phyloP scores from a whole-genome alignment of 2,888 invertebrate genomes.

The Euplexia lucipara region DNA sequence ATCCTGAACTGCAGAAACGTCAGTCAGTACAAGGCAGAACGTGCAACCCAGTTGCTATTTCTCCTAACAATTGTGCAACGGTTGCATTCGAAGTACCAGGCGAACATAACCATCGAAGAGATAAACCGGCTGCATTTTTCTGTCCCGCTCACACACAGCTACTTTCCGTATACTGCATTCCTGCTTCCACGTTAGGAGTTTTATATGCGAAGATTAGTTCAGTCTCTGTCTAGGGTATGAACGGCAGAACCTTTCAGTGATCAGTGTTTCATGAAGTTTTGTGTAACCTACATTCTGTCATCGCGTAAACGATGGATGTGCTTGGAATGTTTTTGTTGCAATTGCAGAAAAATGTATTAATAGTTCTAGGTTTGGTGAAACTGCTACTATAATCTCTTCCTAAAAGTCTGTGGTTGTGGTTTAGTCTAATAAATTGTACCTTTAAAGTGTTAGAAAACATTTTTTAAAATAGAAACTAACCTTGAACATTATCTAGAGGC shows the following conservation, averaged over 20 bases:
- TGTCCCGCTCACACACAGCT: constrained; percentile 24
- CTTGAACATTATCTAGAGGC: constrained; percentile 14
- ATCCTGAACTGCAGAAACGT: too few relatives aligned
- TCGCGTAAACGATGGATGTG: neutral
- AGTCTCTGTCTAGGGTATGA: constrained; percentile 43
- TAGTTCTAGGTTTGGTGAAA: neutral
- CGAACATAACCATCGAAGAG: constrained; percentile 31
- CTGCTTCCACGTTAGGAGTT: constrained; percentile 33
- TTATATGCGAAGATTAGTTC: constrained; percentile 35
- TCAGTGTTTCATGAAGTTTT: constrained; percentile 24
- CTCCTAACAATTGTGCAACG: constrained; percentile 30
- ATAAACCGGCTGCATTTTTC: constrained; percentile 32
- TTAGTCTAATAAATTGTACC: neutral
- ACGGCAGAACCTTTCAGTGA: constrained; percentile 7
- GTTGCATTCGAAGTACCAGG: constrained; percentile 45
- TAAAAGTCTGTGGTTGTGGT: neutral
- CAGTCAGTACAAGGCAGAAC: too few relatives aligned
- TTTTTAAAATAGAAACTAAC: neutral
- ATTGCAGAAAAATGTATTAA: neutral
- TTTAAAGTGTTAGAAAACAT: neutral
- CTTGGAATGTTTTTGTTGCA: constrained; percentile 11
- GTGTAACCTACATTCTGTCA: constrained; percentile 10
- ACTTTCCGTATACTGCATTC: constrained; percentile 19
- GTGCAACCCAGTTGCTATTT: constrained; percentile 8
- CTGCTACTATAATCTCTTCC: neutral